Base-by-base conservation (phyloP, 2,113 vertebrate species). In the Paracanthobrama guichenoti region DNA sequence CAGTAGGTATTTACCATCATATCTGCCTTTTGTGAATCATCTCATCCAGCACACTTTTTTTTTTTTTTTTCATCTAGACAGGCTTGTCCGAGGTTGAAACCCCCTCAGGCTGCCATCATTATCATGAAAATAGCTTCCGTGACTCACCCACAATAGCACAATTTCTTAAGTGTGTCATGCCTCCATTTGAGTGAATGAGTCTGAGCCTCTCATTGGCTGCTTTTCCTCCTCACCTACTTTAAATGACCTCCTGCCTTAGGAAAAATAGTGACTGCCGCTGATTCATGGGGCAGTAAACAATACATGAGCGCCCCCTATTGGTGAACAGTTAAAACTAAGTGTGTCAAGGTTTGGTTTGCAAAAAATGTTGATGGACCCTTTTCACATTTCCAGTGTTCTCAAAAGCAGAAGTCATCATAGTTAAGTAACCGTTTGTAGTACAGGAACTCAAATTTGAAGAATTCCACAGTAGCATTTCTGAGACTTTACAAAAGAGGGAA, bases 281-380 rank as follows among this genome's bases (percentile, higher is more conserved):
- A 53, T 84, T 64, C 6, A 24, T 35, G n/a, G 24, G 6, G 24
- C 18, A 35, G 69, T 39, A 72, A 79, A 57, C 50, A 50, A 35
- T 50, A 9, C 79, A 87, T 24, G 14, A 78, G 28, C 31, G 72
- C 78, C 86, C 83, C 72, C 86, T 85, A 71, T 35, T 82, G 83
- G 10, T 57, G 35, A 11, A 71, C 13, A 16, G n/a, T 31, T 66
- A 24, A 48, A 66, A 80, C 57, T 59, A 39, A 6, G 26, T 44
- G n/a, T 44, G 22, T 75, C 46, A 11, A 55, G 4, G 8, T 26
- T 35, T 55, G 48, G 16, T 31, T 75, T 53, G 4, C 14, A 53
- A 53, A 75, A n/a, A 18, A 75, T 5, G 0, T 4, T 64, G 59
- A 44, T 0, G 3, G 59, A 35, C 16, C 3, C 16, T 69, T 42